Base-by-base conservation (phyloP, 1,140 invertebrate genomes). In the Heterodera schachtii region DNA sequence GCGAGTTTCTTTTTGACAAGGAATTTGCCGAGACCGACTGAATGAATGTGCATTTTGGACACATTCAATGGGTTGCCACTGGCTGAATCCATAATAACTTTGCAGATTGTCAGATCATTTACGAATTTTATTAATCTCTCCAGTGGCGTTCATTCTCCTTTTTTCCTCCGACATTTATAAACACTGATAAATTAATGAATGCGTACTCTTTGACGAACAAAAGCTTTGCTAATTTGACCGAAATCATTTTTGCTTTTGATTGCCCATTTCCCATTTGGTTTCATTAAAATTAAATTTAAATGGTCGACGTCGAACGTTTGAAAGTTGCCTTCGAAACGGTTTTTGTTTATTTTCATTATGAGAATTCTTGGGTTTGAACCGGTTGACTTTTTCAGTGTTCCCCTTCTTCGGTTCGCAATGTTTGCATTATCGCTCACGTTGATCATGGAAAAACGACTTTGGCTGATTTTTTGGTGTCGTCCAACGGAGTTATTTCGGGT, bases 371-470 rank as follows among this genome's bases (percentile, higher is more conserved):
- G 31, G 31, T 31, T 31, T 31, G 31, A 31, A 31, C 31, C 31
- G 31, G 31, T 31, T 16, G 13, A 31, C 43, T 41, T 71, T 21
- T 71, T 76, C 78, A 88, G 87, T 81, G 78, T 60, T 57, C 84
- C 8, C 92, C 93, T 3, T 87, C 91, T 71, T 93, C 93, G 87
- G 94, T 99, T 85, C 92, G 96, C 81, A 99, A 99, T 92, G 95
- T 99, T 88, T 99, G 97, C 91, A 98, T 99, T 85, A 92, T 99
- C 87, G 98, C 97, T 19, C 97, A 99, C 92, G 97, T 99, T 79
- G 97, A 99, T 91, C 98, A 99, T 93, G 97, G 92, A 92, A 99
- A 99, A 92, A 99, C 98, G 0, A 98, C 97, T 6, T 90, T 99
- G 75, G 96, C 97, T 2, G 98, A 99, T 92, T 94, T 94, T 57